These are phyloP conservation scores for Hylomyscus alleni DNA, from an alignment of 2,797 vertebrate genomes.

Conservation along the genomic window DNA sequence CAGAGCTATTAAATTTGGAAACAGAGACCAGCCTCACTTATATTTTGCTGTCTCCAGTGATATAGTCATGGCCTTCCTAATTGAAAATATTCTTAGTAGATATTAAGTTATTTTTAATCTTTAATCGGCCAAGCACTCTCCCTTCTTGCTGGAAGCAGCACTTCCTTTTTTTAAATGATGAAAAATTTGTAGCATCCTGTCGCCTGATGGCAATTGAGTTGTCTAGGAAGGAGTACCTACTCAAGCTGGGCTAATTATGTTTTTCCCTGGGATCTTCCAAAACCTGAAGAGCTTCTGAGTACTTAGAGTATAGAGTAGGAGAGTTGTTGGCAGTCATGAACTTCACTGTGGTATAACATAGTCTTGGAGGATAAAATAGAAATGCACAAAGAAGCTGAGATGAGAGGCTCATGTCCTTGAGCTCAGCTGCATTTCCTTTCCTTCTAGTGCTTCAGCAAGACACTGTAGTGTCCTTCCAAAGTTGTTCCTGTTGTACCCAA, in stretches of 20 bases:
- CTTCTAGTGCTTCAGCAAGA: not conserved
- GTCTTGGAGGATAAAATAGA: slow-evolving; percentile 57
- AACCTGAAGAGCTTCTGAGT: not conserved
- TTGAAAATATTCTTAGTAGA: slow-evolving; percentile 66
- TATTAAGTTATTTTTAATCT: slow-evolving; percentile 69
- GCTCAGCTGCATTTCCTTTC: not conserved
- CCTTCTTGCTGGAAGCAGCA: slow-evolving; percentile 38
- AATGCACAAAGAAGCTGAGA: slow-evolving; percentile 33
- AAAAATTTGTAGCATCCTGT: not conserved
- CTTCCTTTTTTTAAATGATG: slow-evolving; percentile 46
- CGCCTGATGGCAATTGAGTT: not conserved
- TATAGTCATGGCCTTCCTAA: slow-evolving; percentile 32
- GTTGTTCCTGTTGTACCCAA: slow-evolving; percentile 32
- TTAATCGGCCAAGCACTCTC: slow-evolving; percentile 51
- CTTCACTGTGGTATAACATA: not conserved
- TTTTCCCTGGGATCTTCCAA: slow-evolving; percentile 54
- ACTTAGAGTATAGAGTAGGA: not conserved
- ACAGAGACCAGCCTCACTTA: slow-evolving; percentile 48
- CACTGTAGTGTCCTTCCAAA: not conserved
- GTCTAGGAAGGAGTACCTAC: not conserved
- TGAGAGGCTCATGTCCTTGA: not conserved
- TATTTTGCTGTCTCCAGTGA: not conserved
- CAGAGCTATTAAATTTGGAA: slow-evolving; percentile 69
- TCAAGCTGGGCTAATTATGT: slow-evolving; percentile 47
- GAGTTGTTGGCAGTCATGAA: not conserved